Percentiles rank a stretch among this genome's conserved stretches.
Evolutionary conservation across 2,113 vertebrate species (phyloP).

Genomic region (Dipodomys spectabilis): DNA sequence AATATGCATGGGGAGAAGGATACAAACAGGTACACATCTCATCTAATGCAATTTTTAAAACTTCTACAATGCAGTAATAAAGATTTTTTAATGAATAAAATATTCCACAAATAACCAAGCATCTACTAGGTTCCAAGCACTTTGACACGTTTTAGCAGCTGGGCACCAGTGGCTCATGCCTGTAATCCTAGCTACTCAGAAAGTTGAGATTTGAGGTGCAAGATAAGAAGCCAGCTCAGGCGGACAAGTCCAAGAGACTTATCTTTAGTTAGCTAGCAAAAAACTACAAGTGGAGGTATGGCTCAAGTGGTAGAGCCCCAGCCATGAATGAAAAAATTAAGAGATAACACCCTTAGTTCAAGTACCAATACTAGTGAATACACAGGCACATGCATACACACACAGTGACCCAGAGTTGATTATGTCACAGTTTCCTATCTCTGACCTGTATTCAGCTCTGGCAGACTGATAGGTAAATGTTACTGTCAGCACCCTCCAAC

Average conservation of each 20-base stretch:
- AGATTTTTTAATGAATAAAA: conserved; percentile 21
- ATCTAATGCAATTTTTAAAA: conserved; percentile 1
- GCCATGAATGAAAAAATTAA: no score
- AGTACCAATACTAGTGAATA: no score
- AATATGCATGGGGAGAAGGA: background rate
- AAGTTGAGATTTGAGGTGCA: no score
- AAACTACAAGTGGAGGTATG: no score
- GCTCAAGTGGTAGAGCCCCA: no score
- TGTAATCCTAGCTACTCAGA: no score
- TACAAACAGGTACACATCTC: background rate
- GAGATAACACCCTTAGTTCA: no score
- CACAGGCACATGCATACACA: no score
- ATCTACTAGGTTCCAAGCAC: background rate
- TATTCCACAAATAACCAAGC: background rate
- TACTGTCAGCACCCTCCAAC: background rate
- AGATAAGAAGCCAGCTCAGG: no score
- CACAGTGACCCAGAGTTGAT: background rate
- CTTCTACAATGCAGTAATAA: conserved; percentile 15
- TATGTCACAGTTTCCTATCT: background rate
- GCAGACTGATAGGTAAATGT: background rate
- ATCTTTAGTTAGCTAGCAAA: no score
- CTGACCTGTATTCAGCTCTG: background rate
- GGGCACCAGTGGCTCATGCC: no score
- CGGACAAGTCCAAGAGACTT: no score
- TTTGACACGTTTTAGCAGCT: background rate